Base-by-base conservation (phyloP, 2,113 vertebrate species). In the Lepisosteus osseus region DNA sequence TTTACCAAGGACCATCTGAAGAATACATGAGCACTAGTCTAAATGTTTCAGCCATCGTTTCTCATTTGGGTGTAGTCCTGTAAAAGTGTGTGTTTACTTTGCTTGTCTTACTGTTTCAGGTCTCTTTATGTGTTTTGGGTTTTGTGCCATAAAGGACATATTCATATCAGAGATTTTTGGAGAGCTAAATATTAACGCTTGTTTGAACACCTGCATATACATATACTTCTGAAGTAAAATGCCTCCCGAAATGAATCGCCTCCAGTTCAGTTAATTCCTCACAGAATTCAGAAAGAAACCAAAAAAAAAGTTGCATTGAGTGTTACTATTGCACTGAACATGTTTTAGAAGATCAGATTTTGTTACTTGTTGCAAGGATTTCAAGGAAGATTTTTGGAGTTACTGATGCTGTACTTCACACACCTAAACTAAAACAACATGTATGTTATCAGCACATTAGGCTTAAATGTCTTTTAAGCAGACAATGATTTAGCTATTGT, bases 1-100 rank as follows among this genome's bases (percentile, higher is more conserved):
- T 66, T 57, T 62, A 54, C 4, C 43, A 69, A 7, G n/a, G 54
- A 17, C 6, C 67, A 72, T 54, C 42, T 55, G 64, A 65, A 66
- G 63, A 75, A 69, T 43, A 68, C 45, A 11, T 12, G 62, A 40
- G 17, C 17, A 41, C 29, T 29, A 65, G 4, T 59, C 47, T 59
- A 5, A 59, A n/a, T 59, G 57, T 59, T n/a, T 13, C 57, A 59
- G 11, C 5, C 57, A 7, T 59, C 14, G 57, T 59, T 65, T 43
- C 8, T 12, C 12, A 65, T 29, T 3, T n/a, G 7, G 29, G 6
- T 65, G 62, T 65, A 13, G 8, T 65, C 8, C 17, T 65, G 62
- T 65, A 65, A 29, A 65, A 14, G 14, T 41, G 17, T 65, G 12
- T 11, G 29, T 43, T 65, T 65, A 43, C 8, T 29, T 65, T 40